Conservation (phyloP, 2,113 vertebrate species). For the Brienomyrus brachyistius region DNA sequence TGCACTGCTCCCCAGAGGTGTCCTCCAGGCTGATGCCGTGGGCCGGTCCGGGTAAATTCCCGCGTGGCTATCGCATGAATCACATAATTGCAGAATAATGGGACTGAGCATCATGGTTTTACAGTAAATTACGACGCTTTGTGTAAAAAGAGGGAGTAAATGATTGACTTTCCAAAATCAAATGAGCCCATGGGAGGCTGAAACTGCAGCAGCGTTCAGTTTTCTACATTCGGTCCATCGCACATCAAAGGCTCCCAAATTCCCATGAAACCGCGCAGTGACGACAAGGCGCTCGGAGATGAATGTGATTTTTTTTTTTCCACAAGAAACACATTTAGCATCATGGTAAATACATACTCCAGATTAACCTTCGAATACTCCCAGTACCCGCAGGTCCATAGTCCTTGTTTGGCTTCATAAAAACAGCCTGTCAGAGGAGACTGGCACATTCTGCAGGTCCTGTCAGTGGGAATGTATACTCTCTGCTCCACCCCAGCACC, state of each 20-base stretch:
- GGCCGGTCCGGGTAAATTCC: slow-evolving; percentile 22
- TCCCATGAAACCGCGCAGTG: slow-evolving; percentile 42
- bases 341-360: slow-evolving; percentile 50
- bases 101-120: slow-evolving; percentile 28
- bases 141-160: slow-evolving; percentile 36
- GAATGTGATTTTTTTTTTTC: slow-evolving; percentile 35
- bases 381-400: slow-evolving; percentile 29
- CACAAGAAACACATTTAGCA: slow-evolving; percentile 18
- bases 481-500: slow-evolving; percentile 25
- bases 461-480: slow-evolving; percentile 33
- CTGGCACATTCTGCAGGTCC: neutral
- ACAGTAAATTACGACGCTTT: slow-evolving; percentile 43
- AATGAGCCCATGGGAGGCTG: slow-evolving; percentile 20
- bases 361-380: slow-evolving; percentile 37
- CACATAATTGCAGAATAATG: slow-evolving; percentile 45
- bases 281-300: slow-evolving; percentile 29
- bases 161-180: slow-evolving; percentile 27
- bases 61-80: slow-evolving; percentile 31
- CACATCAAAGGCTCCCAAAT: slow-evolving; percentile 41
- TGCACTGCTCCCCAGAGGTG: slow-evolving; percentile 19
- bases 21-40: slow-evolving; percentile 22
- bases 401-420: slow-evolving; percentile 41
- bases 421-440: slow-evolving; percentile 31
- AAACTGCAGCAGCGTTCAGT: slow-evolving; percentile 32
- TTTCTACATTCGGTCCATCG: slow-evolving; percentile 39